Percentiles rank a stretch among this genome's conserved stretches.
Conservation (phyloP, 1,140 invertebrate genomes). For the Cotesia glomerata region DNA sequence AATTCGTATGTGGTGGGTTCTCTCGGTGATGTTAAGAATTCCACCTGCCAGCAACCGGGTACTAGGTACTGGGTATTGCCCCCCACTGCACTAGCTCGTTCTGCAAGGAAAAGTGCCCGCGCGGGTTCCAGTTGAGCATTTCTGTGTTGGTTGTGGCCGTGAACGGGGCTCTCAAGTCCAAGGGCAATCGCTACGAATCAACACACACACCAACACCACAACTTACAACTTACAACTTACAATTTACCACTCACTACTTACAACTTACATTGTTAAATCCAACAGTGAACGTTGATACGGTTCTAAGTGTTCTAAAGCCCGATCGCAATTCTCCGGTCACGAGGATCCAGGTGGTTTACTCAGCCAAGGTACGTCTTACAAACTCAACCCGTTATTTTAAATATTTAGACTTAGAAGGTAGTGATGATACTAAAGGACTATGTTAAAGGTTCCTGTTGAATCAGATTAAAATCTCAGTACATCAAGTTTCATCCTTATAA, state of each 20-base stretch:
- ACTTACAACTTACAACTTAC: slow-evolving; percentile 25
- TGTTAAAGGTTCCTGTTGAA: too few species aligned
- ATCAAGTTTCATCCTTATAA: too few species aligned
- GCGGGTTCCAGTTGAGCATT: slow-evolving; percentile 59
- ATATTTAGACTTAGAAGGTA: too few species aligned
- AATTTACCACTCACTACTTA: too few species aligned
- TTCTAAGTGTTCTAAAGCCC: not conserved
- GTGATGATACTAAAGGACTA: too few species aligned
- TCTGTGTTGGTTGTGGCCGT: slow-evolving; percentile 61
- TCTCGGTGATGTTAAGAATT: slow-evolving; percentile 47
- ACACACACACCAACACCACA: too few species aligned
- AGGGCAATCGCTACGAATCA: slow-evolving; percentile 44
- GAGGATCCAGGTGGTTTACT: not conserved
- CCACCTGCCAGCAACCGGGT: slow-evolving; percentile 53
- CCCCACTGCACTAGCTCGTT: slow-evolving; percentile 43
- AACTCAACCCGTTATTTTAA: too few species aligned
- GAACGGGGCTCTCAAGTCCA: slow-evolving; percentile 61
- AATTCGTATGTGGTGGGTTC: slow-evolving; percentile 48
- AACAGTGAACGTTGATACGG: too few species aligned
- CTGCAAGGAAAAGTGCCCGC: slow-evolving; percentile 57
- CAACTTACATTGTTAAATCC: too few species aligned
- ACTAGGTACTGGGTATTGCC: slow-evolving; percentile 39
- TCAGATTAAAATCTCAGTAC: too few species aligned
- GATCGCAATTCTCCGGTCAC: slow-evolving; percentile 10
- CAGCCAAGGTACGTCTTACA: too few species aligned